Evolutionary conservation across 2,113 vertebrate genomes (phyloP), one percentile per base, ranked within the genome.

Genomic region (Brachyistius frenatus): DNA sequence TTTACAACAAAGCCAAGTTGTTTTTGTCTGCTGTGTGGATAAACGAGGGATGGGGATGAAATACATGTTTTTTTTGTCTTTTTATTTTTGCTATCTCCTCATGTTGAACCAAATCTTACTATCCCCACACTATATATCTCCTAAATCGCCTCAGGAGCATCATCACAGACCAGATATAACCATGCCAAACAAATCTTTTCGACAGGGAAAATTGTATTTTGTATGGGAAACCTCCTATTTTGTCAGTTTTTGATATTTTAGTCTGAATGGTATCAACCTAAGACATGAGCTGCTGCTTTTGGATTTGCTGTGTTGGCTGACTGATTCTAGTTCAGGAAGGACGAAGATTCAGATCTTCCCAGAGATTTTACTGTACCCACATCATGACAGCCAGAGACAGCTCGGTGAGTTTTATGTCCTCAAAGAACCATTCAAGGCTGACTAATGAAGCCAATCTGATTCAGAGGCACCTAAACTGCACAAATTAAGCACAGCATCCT

Each of bases 401-500:
- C 81, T 82, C 16, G 36, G 49, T 66, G 69, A 71, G 60, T 85
- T 86, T 83, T 35, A 80, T 73, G 75, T 86, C 68, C 63, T 86
- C 90, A 77, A 77, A 87, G 78, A 87, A 80, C 73, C 88, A 83
- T 84, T 75, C 66, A 33, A 46, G 74, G 68, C 75, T 63, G 67
- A 77, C 85, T 87, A 87, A 91, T 89, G 83, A 89, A 83, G 77
- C 83, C 60, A 9, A 65, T 66, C 72, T 80, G 69, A 86, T 80
- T 87, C 78, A 63, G 69, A 85, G 47, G 66, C 81, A 76, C n/a
- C 76, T 15, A 49, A 66, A 73, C 77, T 69, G 73, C 74, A 83
- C 85, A 88, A 86, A 89, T 73, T 66, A 66, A 81, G 77, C 75
- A 67, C 67, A 31, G 78, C 49, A 55, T 81, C 72, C 53, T 78